Percentiles rank a stretch among this genome's conserved stretches.
phyloP scores from a whole-genome alignment of 2,888 invertebrate genomes.

The Xylophagus ater region DNA sequence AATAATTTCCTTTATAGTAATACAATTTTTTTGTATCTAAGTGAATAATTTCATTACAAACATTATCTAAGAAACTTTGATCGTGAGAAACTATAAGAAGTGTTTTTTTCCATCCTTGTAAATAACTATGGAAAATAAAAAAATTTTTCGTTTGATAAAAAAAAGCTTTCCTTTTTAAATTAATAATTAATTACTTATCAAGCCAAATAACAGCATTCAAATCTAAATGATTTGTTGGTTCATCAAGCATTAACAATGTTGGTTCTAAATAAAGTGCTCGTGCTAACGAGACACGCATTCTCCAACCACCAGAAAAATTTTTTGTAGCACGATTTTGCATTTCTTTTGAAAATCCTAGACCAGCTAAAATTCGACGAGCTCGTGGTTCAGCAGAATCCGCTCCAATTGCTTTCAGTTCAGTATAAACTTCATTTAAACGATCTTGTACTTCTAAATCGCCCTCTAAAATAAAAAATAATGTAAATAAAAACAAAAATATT shows the following conservation, averaged over 20 bases:
- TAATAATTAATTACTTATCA: slow-evolving; percentile 64
- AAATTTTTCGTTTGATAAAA: background rate
- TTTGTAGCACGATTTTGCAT: slow-evolving; percentile 88
- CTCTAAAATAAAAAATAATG: slow-evolving; percentile 25
- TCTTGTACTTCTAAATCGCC: slow-evolving; percentile 66
- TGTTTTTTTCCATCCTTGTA: slow-evolving; percentile 98
- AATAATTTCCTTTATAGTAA: slow-evolving; percentile 97
- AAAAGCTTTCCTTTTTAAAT: background rate
- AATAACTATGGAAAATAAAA: slow-evolving; percentile 50
- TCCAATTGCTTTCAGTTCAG: slow-evolving; percentile 89
- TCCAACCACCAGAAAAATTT: slow-evolving; percentile 91
- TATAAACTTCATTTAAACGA: slow-evolving; percentile 80
- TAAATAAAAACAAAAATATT: background rate
- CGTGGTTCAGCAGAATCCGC: slow-evolving; percentile 97
- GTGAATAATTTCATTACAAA: slow-evolving; percentile 98
- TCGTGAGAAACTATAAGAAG: slow-evolving; percentile 97
- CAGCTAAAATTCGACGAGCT: slow-evolving; percentile 90
- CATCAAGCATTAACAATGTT: slow-evolving; percentile 91
- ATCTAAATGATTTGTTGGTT: slow-evolving; percentile 99
- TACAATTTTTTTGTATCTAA: slow-evolving; percentile 86
- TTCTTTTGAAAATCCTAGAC: slow-evolving; percentile 83
- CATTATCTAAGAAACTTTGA: slow-evolving; percentile 98
- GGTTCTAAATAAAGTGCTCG: slow-evolving; percentile 95
- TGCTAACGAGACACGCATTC: slow-evolving; percentile 97
- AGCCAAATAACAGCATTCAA: slow-evolving; percentile 99